phyloP scores from a whole-genome alignment of 2,113 vertebrate species.

The Centropus bengalensis region DNA sequence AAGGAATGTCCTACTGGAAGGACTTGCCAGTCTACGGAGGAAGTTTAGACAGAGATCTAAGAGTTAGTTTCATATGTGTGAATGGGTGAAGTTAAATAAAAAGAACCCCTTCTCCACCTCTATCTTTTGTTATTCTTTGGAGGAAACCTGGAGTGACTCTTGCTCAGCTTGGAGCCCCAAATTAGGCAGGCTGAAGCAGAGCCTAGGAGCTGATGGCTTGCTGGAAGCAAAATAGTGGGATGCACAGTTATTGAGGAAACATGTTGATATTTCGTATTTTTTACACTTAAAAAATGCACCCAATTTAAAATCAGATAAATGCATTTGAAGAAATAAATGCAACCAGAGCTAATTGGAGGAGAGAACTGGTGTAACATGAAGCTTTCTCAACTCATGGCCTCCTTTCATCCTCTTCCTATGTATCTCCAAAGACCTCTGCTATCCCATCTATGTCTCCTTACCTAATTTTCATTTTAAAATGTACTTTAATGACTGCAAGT shows the following conservation, averaged over 20 bases:
- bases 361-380: background rate
- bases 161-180: background rate
- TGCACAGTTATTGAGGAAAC: background rate
- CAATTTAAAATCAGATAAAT: background rate
- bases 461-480: conserved; percentile 41
- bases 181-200: background rate
- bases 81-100: background rate
- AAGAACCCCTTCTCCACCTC: background rate
- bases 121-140: background rate
- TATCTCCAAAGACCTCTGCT: conserved; percentile 14
- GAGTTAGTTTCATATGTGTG: background rate
- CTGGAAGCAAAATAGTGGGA: background rate
- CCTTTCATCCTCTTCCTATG: background rate
- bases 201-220: background rate
- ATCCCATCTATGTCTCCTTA: background rate
- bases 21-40: background rate
- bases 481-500: conserved; percentile 38
- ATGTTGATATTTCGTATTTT: background rate
- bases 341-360: background rate
- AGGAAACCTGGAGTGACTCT: background rate
- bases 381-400: background rate
- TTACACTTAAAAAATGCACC: conserved; percentile 4
- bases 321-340: background rate
- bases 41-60: background rate
- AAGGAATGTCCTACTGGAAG: background rate